Conservation (phyloP, 2,888 invertebrate genomes). For the Epiperipatus broadwayi region DNA sequence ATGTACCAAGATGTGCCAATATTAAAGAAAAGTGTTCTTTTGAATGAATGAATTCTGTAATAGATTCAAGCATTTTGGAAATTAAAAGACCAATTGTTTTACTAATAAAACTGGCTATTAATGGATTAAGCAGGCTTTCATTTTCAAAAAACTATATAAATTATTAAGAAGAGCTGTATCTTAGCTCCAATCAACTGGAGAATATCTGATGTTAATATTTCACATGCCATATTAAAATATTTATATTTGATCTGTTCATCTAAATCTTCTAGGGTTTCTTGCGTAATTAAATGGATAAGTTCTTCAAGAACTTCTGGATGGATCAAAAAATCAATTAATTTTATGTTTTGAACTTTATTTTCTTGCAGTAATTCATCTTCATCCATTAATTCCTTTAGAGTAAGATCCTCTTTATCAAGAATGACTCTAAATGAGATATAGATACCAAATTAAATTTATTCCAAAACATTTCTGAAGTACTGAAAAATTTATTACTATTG, state of each 20-base stretch:
- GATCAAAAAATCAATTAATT: too few relatives aligned
- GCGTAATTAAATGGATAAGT: too few relatives aligned
- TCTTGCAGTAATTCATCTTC: too few relatives aligned
- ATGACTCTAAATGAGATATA: too few relatives aligned
- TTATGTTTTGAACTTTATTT: too few relatives aligned
- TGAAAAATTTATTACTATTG: too few relatives aligned
- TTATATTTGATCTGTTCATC: slow-evolving; percentile 48
- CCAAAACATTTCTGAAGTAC: too few relatives aligned
- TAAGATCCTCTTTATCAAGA: too few relatives aligned
- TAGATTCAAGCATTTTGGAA: slow-evolving; percentile 64
- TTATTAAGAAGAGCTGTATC: slow-evolving; percentile 57
- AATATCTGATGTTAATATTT: slow-evolving; percentile 72
- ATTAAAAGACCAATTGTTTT: slow-evolving; percentile 79
- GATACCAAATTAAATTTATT: too few relatives aligned
- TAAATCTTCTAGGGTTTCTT: slow-evolving; percentile 56
- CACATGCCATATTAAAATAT: slow-evolving; percentile 77
- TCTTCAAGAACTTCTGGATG: too few relatives aligned
- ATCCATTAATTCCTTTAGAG: slow-evolving; percentile 59
- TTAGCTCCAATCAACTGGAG: slow-evolving; percentile 64
- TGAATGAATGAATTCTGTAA: slow-evolving; percentile 72
- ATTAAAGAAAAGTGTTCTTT: slow-evolving; percentile 66
- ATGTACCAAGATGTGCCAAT: slow-evolving; percentile 73
- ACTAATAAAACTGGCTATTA: slow-evolving; percentile 86
- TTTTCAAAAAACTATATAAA: slow-evolving; percentile 70
- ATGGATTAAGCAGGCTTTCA: slow-evolving; percentile 62